A percentile compares a stretch with the other conserved stretches of the same genome.
phyloP scores from a whole-genome alignment of 2,113 vertebrate genomes.

The Turnix velox region DNA sequence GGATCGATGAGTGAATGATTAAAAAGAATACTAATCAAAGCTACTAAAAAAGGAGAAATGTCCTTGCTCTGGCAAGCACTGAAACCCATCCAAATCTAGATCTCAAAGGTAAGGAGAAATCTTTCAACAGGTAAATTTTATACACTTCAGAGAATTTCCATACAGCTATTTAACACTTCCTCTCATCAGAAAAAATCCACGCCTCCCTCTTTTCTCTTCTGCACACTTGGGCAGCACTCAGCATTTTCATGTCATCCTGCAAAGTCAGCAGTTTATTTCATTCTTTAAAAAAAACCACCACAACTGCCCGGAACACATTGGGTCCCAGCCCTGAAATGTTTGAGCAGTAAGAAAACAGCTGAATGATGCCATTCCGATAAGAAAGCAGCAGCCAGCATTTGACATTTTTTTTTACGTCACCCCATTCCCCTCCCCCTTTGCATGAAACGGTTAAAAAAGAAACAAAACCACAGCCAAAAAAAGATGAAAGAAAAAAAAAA shows the following conservation, averaged over 20 bases:
- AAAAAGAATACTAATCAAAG: slow-evolving; percentile 8
- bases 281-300: not conserved
- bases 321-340: not conserved
- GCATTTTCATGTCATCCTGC: not conserved
- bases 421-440: not conserved
- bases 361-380: not conserved
- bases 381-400: not conserved
- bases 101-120: not conserved
- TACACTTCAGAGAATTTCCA: not conserved
- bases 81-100: not conserved
- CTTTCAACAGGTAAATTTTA: not conserved
- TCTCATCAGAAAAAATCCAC: not conserved
- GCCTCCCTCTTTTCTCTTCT: not conserved
- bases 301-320: not conserved
- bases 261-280: not conserved
- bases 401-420: not conserved
- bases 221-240: not conserved
- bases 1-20: slow-evolving; percentile 48
- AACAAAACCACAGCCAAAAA: not conserved
- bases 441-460: not conserved
- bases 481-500: slow-evolving; percentile 4
- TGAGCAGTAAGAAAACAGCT: not conserved
- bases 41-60: not conserved
- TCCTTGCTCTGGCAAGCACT: slow-evolving; percentile 11
- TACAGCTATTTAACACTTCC: not conserved